A percentile compares a stretch with the other conserved stretches of the same genome.
Conservation (phyloP, 2,797 vertebrate species). For the Telmatherina bonti region DNA sequence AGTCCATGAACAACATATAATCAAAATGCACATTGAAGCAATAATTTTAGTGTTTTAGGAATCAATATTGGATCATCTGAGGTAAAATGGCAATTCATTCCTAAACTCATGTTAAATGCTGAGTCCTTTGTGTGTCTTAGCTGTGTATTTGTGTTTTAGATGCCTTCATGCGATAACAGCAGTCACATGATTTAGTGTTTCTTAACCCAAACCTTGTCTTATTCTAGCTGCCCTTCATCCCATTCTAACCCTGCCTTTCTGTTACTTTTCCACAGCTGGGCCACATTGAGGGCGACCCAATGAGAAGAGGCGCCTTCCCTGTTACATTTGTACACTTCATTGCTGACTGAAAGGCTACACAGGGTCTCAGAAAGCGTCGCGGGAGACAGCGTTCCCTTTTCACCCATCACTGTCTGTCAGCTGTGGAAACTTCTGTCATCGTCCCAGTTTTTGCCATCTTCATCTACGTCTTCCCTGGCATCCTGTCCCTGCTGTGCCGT, state of each 20-base stretch:
- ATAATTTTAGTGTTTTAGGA: slow-evolving; percentile 6
- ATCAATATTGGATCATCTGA: slow-evolving; percentile 22
- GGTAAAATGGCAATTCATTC: background rate
- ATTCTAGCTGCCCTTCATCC: background rate
- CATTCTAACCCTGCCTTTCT: slow-evolving; percentile 8
- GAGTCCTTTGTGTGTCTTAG: slow-evolving; percentile 17
- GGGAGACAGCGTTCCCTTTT: slow-evolving; percentile 10
- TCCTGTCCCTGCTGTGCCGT: slow-evolving; percentile 23
- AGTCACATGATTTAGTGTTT: background rate
- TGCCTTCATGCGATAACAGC: background rate
- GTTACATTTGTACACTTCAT: slow-evolving; percentile 98
- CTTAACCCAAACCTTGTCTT: background rate
- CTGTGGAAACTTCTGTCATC: slow-evolving; percentile 23
- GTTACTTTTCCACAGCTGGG: slow-evolving; percentile 86
- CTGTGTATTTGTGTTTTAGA: slow-evolving; percentile 17
- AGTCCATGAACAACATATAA: background rate
- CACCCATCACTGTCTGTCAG: slow-evolving; percentile 13
- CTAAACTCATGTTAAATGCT: background rate
- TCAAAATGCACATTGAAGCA: background rate
- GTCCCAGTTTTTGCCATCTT: slow-evolving; percentile 5
- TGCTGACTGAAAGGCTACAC: slow-evolving; percentile 83
- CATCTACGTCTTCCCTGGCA: slow-evolving; percentile 10
- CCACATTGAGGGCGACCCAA: slow-evolving; percentile 96
- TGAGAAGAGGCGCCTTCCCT: slow-evolving; percentile 94
- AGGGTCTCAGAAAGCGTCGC: slow-evolving; percentile 36